Evolutionary conservation across 2,113 vertebrate species (phyloP), one percentile per base, ranked within the genome.

Genomic region (Paramisgurnus dabryanus): DNA sequence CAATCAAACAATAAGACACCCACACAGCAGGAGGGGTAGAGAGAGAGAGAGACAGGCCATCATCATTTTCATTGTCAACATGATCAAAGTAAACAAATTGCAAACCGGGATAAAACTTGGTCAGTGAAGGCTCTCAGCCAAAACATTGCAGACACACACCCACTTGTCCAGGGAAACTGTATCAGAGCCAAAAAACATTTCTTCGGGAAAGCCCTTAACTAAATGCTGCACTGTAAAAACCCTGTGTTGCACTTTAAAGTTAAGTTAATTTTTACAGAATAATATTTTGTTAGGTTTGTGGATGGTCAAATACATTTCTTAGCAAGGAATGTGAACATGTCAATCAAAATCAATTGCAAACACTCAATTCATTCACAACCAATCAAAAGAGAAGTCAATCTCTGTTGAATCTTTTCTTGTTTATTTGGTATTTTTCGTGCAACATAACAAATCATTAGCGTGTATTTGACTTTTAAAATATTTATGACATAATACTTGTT

Each of bases 1-100:
- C 85, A 86, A 85, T 88, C 50, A 77, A 85, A 88, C 87, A 87
- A 87, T 86, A 79, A 86, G 81, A 70, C 77, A 86, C 53, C 57
- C 63, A 79, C 13, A 63, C 69, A 53, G 50, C 63, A 69, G 68
- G 78, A 71, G 78, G 77, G 75, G 61, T 64, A 58, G 17, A 60
- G 72, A 49, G 69, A 53, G 79, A 68, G 74, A 73, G 49, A 79
- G 76, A 82, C 18, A 34, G 64, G 6, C 41, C 80, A 71, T 71
- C 45, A 82, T 81, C 76, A 76, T 83, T 45, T 69, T 80, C 67
- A 83, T 49, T 64, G 80, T 75, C 81, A 73, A 66, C 43, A 73
- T 53, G 63, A 77, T 58, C 70, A 65, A 60, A 55, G 71, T 85
- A 53, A 34, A 50, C 75, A 77, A 73, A 83, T 50, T 80, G 57